Base-by-base conservation (phyloP, 2,113 vertebrate species). In the Cyanoliseus patagonus region DNA sequence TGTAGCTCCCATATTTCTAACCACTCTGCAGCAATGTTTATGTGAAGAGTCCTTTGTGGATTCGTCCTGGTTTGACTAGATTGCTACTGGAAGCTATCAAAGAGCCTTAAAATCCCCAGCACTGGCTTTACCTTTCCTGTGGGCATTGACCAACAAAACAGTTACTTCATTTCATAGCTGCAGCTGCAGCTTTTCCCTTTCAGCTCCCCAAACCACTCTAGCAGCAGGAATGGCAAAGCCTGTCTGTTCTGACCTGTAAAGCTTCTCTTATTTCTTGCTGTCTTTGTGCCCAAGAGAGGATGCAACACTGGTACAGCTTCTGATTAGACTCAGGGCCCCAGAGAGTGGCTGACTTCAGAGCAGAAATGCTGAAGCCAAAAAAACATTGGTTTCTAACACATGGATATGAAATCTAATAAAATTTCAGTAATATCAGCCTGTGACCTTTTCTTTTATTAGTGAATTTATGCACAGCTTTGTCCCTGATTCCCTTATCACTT, bases 391-490 rank as follows among this genome's bases (percentile, higher is more conserved):
- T 98, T 97, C 90, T 94, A 96, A 73, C 78, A 87, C 63, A 51
- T 27, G 47, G 85, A 95, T 97, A 93, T 96, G 77, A 97, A 96
- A 95, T 96, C 96, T 98, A 98, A 98, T 98, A 94, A 98, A 97
- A 97, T 98, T 97, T 97, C 77, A 84, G 92, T 95, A 97, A 95
- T 97, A 98, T 97, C 96, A 97, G 91, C 93, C 89, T 0, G 2
- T 98, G 97, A 98, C 97, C 97, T 98, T 98, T 98, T 95, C 93
- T 97, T 86, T 97, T 97, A 98, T 97, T 96, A 98, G 96, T 78
- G 92, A 97, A 97, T 98, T 97, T 97, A 98, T 97, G 95, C 96
- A 95, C 44, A 96, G 91, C n/a, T 94, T 95, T 97, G 94, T 97
- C 95, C 95, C 87, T 33, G 75, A 51, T 46, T 97, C 94, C 93